Percentiles rank a stretch among this genome's conserved stretches.
phyloP scores from a whole-genome alignment of 2,113 vertebrate species.

The Crotalus tigris region DNA sequence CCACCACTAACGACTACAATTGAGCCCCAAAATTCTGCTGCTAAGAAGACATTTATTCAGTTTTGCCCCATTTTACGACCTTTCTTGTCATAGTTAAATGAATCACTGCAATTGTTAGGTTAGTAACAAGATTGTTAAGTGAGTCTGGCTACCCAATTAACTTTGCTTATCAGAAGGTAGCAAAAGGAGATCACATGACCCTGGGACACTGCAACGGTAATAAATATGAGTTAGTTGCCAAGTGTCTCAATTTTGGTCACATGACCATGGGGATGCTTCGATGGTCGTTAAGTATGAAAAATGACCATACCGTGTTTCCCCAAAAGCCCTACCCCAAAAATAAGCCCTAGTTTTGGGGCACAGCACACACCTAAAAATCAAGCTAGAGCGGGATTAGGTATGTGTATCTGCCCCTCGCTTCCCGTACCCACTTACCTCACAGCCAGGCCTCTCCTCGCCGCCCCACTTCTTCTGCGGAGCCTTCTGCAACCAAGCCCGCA shows the following conservation, averaged over 20 bases:
- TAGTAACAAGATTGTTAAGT: not conserved
- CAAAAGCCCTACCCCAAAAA: no score
- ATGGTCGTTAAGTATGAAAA: not conserved
- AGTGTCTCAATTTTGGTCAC: not conserved
- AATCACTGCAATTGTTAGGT: not conserved
- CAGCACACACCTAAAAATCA: no score
- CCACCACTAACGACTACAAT: not conserved
- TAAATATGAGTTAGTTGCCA: not conserved
- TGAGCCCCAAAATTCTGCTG: not conserved
- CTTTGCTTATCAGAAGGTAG: no score
- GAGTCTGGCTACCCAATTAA: not conserved
- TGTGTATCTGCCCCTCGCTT: no score
- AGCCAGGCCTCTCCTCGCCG: no score
- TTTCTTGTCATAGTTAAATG: not conserved
- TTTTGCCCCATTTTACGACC: not conserved
- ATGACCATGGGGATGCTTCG: not conserved
- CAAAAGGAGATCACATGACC: not conserved
- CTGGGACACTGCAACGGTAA: not conserved
- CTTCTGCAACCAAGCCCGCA: no score
- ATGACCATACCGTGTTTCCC: not conserved
- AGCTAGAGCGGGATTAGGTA: no score
- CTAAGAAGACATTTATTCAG: not conserved
- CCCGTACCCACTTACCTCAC: no score
- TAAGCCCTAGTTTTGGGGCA: no score
- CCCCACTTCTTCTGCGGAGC: no score